Evolutionary conservation across 1,140 invertebrate species (phyloP), one percentile per base, ranked within the genome.

Genomic region (Fragariocoptes setiger): DNA sequence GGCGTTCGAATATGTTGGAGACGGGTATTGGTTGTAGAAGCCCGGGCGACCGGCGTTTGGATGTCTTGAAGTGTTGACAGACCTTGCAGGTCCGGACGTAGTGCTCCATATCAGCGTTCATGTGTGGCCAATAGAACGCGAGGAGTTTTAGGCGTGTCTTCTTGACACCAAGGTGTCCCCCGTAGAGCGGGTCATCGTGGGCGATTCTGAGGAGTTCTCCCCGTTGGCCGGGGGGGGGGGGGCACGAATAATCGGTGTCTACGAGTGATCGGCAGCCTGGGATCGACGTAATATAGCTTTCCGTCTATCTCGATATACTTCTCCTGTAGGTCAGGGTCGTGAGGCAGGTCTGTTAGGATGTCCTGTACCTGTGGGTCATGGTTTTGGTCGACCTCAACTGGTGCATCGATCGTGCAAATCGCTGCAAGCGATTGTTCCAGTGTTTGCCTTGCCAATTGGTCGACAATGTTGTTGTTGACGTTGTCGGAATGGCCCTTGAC

Each of bases 81-180:
- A 17, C 19, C 8, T 25, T 19, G 43, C 51, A 53, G 2, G 42
- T 21, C 8, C 17, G 13, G 8, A 49, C 44, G 40, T 45, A 50
- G 2, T 22, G 4, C 3, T 31, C 35, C 2, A 50, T 36, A 19
- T 46, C 36, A 19, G 18, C 20, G 8, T 31, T 37, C 38, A 51
- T 42, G 5, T 37, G 31, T 0, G 39, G 44, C 48, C 48, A 53
- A 38, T 25, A 49, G 42, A 39, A 53, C n/a, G n/a, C n/a, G 8
- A 31, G 31, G 14, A 53, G 40, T 19, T 35, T 37, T 14, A 19
- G 21, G 8, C 39, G 47, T 13, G 46, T 50, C 42, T 46, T 51
- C 15, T 22, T 39, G 8, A 42, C 35, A 13, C 49, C 49, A 3
- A 51, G 40, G 39, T 52, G 51, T 16, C 38, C 44, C 3, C 37